phyloP scores from a whole-genome alignment of 2,797 vertebrate species.

The Mergus octosetaceus region DNA sequence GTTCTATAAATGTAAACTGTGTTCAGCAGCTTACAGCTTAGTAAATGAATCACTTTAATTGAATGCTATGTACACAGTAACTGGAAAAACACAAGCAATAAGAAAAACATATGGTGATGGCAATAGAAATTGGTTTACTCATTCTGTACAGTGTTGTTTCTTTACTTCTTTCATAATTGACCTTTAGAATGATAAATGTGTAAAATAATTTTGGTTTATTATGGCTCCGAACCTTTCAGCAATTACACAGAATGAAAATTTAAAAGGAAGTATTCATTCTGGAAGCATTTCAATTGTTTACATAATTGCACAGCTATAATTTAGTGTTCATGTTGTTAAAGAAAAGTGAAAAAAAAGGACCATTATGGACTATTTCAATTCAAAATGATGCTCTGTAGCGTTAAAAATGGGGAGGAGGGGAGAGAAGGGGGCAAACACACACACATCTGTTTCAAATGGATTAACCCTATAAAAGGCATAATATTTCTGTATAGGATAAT shows the following conservation, averaged over 20 bases:
- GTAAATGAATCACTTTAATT: constrained; percentile 93
- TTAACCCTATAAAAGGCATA: constrained; percentile 68
- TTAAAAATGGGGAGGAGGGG: constrained; percentile 64
- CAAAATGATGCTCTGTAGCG: constrained; percentile 75
- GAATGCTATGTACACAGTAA: constrained; percentile 91
- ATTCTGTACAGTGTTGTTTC: constrained; percentile 85
- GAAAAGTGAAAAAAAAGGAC: constrained; percentile 75
- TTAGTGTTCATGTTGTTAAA: constrained; percentile 82
- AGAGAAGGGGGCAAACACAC: constrained; percentile 38
- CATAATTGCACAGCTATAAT: constrained; percentile 91
- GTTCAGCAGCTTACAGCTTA: constrained; percentile 75
- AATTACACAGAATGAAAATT: constrained; percentile 96
- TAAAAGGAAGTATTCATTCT: constrained; percentile 90
- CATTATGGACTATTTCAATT: constrained; percentile 79
- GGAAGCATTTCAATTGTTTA: constrained; percentile 93
- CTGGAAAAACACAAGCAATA: constrained; percentile 85
- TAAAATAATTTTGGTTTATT: constrained; percentile 97
- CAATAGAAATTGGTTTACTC: constrained; percentile 91
- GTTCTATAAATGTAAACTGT: constrained; percentile 82
- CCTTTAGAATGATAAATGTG: constrained; percentile 92
- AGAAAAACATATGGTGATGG: constrained; percentile 86
- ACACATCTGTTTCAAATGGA: constrained; percentile 63
- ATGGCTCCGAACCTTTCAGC: constrained; percentile 90
- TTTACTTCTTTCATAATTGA: constrained; percentile 96
- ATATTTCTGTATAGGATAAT: constrained; percentile 24